These are phyloP conservation scores for Erethizon dorsatum DNA, from an alignment of 2,797 vertebrate species.

Conservation along the genomic window DNA sequence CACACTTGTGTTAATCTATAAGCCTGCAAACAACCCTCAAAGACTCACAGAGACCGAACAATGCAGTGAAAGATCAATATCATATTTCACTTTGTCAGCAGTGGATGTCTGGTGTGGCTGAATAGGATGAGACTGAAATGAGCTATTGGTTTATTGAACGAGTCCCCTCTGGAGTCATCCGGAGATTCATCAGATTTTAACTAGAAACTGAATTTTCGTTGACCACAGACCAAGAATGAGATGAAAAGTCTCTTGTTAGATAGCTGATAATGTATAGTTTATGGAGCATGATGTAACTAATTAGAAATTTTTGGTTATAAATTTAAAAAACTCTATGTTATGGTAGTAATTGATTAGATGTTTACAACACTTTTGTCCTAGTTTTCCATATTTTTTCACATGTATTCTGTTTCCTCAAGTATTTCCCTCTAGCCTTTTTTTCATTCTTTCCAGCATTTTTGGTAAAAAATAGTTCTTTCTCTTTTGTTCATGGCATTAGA, in stretches of 20 bases:
- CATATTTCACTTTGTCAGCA: conserved; percentile 77
- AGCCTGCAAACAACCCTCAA: conserved; percentile 68
- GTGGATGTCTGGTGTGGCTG: conserved; percentile 51
- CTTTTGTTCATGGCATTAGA: neutral
- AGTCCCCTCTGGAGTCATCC: conserved; percentile 50
- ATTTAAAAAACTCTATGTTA: conserved; percentile 28
- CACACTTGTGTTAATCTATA: conserved; percentile 73
- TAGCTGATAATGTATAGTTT: conserved; percentile 65
- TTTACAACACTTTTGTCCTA: neutral
- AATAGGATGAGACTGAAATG: conserved; percentile 71
- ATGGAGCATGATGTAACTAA: conserved; percentile 35
- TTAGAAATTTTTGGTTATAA: conserved; percentile 50
- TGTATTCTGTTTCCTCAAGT: conserved; percentile 23
- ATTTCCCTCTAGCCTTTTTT: neutral
- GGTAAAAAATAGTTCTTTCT: neutral
- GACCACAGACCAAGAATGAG: conserved; percentile 36
- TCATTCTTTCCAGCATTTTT: conserved; percentile 2
- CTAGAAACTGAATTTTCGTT: conserved; percentile 62
- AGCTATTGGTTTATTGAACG: conserved; percentile 76
- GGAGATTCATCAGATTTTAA: conserved; percentile 72
- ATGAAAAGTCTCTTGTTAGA: conserved; percentile 69
- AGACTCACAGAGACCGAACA: conserved; percentile 66
- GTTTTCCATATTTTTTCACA: conserved; percentile 37
- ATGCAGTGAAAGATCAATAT: conserved; percentile 72
- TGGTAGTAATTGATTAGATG: conserved; percentile 30